A percentile compares a stretch with the other conserved stretches of the same genome.
Evolutionary conservation across 2,888 invertebrate genomes (phyloP).

Genomic region (Melinopterus prodromus): DNA sequence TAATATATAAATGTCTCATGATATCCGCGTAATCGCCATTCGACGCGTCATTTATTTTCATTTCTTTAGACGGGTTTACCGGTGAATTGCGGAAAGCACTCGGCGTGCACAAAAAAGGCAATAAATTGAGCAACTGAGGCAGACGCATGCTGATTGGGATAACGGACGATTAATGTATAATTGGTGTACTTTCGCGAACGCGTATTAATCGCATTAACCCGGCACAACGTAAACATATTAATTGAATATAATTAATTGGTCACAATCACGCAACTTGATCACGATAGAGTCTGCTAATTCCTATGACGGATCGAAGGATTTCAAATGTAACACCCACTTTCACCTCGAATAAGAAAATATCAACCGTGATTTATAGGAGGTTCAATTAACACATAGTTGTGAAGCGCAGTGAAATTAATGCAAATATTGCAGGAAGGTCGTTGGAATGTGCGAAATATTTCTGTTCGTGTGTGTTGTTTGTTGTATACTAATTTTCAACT

Average conservation of each 20-base stretch:
- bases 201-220: neutral
- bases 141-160: neutral
- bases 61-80: neutral
- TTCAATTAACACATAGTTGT: neutral
- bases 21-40: neutral
- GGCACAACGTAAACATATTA: constrained; percentile 4
- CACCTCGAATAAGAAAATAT: neutral
- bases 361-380: neutral
- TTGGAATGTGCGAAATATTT: neutral
- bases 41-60: neutral
- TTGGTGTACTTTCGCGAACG: neutral
- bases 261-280: neutral
- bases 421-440: neutral
- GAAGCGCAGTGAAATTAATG: neutral
- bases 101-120: neutral
- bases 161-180: neutral
- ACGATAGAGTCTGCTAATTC: neutral
- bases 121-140: neutral
- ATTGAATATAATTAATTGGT: neutral
- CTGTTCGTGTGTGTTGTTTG: neutral
- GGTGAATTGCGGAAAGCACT: neutral
- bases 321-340: neutral
- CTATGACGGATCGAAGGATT: neutral
- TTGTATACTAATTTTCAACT: neutral
- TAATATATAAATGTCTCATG: neutral